Evolutionary conservation across 2,797 vertebrate genomes (phyloP), one percentile per base, ranked within the genome.

Genomic region (Paguma larvata): DNA sequence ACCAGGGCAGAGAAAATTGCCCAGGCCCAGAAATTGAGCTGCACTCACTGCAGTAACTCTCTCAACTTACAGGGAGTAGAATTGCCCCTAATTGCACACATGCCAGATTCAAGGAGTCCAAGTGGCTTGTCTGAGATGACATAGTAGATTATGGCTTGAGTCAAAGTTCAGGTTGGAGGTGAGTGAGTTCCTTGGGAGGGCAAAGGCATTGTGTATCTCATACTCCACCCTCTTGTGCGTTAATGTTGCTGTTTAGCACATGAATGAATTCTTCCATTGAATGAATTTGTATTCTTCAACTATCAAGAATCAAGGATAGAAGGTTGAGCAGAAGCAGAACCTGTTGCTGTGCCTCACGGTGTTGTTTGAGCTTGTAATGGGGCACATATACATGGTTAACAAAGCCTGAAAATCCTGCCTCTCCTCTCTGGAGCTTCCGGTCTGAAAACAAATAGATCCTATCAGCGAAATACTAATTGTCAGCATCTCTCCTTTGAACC

Each of bases 291-390:
- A 63, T 82, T 51, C 6, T 23, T 46, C 1, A 18, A 38, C 16
- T 41, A 27, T 44, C 34, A 23, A 79, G 3, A 79, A 5, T 7
- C 25, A 65, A 11, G 10, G 14, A 44, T 15, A 82, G 27, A 30
- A 87, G 18, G 6, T 8, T 63, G 56, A 23, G 19, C 25, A 87
- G 19, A 72, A 78, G 53, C 68, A 73, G n/a, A 79, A 19, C 23
- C 32, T 30, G 5, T 6, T 5, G n/a, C n/a, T 30, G 6, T 16
- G 4, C 6, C 44, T 53, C n/a, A 46, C 1, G 9, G 23, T n/a
- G 30, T 12, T 14, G 1, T 2, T 1, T 3, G 27, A 30, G 6
- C 1, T 32, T 75, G 15, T 56, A 27, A 12, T 11, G 19, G 2
- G 6, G 44, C 2, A 85, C 46, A 48, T 3, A 3, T 0, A 65